Conservation (phyloP, 2,888 invertebrate genomes). For the Drosophila setosimentum region DNA sequence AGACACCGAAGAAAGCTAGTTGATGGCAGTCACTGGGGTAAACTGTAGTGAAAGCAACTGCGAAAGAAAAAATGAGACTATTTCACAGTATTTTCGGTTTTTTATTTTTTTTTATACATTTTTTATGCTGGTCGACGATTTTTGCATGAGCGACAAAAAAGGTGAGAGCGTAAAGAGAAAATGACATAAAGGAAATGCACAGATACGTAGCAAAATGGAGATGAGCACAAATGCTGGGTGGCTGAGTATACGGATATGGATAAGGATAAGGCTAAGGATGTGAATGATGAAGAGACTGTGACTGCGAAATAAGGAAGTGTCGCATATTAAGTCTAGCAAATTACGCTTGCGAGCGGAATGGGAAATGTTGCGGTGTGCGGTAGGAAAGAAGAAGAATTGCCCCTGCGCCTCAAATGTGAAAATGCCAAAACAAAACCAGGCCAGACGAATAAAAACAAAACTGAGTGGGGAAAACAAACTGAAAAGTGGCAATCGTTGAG, state of each 20-base stretch:
- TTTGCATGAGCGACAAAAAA: slow-evolving; percentile 15
- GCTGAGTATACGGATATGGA: slow-evolving; percentile 13
- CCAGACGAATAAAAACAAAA: neutral
- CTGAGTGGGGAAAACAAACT: neutral
- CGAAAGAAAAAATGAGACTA: slow-evolving; percentile 11
- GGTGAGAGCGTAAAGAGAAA: slow-evolving; percentile 52
- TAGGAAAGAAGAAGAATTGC: neutral
- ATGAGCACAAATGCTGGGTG: slow-evolving; percentile 22
- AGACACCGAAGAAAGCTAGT: slow-evolving; percentile 10
- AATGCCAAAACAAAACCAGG: slow-evolving; percentile 5
- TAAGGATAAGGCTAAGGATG: slow-evolving; percentile 15
- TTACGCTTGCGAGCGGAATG: slow-evolving; percentile 30
- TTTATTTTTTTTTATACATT: slow-evolving; percentile 1
- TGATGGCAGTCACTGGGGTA: slow-evolving; percentile 25
- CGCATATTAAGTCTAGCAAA: slow-evolving; percentile 42
- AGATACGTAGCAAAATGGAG: slow-evolving; percentile 22
- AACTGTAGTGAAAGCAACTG: slow-evolving; percentile 19
- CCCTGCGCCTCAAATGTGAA: slow-evolving; percentile 42
- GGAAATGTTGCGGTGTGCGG: neutral
- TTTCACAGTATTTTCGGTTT: slow-evolving; percentile 27
- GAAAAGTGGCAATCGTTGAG: neutral
- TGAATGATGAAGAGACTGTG: slow-evolving; percentile 13
- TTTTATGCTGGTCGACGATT: slow-evolving; percentile 2
- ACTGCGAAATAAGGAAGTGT: slow-evolving; percentile 37
- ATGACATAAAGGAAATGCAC: slow-evolving; percentile 66